Evolutionary conservation across 1,140 invertebrate species (phyloP).

Genomic region (Achatina immaculata): DNA sequence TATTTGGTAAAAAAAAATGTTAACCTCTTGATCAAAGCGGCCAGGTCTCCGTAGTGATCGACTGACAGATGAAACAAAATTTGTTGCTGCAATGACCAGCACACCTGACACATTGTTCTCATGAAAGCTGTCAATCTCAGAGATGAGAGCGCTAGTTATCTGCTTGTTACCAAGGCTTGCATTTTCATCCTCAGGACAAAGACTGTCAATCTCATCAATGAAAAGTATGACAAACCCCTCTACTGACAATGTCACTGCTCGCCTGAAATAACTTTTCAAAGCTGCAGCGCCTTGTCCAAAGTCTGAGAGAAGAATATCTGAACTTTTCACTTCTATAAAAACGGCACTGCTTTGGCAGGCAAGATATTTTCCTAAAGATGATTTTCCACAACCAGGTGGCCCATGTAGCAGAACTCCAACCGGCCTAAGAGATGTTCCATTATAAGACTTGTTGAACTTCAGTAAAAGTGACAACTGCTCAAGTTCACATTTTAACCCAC

Average conservation of each 20-base stretch:
- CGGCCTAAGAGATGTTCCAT: not conserved
- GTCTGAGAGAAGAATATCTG: slow-evolving; percentile 59
- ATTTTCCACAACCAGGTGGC: slow-evolving; percentile 68
- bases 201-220: slow-evolving; percentile 66
- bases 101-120: slow-evolving; percentile 40
- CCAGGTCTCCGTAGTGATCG: slow-evolving; percentile 58
- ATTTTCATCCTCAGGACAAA: slow-evolving; percentile 52
- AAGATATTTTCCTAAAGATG: slow-evolving; percentile 57
- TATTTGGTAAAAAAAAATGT: slow-evolving; percentile 23
- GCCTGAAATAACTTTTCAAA: slow-evolving; percentile 55
- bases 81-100: slow-evolving; percentile 66
- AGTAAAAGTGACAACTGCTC: slow-evolving; percentile 1
- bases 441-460: not conserved
- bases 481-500: not conserved
- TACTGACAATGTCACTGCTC: slow-evolving; percentile 49
- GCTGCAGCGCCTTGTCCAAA: slow-evolving; percentile 64
- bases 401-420: slow-evolving; percentile 61
- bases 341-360: slow-evolving; percentile 51
- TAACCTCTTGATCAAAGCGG: slow-evolving; percentile 65
- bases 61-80: slow-evolving; percentile 57
- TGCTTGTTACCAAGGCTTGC: slow-evolving; percentile 42
- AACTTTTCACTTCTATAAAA: slow-evolving; percentile 58
- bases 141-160: slow-evolving; percentile 50
- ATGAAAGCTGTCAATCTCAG: slow-evolving; percentile 54
- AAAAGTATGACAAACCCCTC: slow-evolving; percentile 65